Conservation (phyloP, 1,140 invertebrate species). For the Drosophila busckii region DNA sequence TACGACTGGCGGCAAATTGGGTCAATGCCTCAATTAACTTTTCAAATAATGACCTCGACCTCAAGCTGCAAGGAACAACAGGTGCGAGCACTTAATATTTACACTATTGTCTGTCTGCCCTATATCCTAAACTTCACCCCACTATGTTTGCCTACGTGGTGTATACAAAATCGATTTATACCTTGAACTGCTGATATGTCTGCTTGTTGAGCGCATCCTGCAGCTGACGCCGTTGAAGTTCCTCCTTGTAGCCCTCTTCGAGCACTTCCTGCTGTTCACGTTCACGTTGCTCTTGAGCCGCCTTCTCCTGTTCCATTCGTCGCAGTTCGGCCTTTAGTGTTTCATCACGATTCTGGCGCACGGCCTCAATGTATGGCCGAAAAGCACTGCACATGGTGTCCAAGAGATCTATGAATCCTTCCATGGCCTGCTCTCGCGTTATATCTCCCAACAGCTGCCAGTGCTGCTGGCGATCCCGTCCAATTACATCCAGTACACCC, state of each 20-base stretch:
- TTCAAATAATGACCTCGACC: no score
- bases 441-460: slow-evolving; percentile 96
- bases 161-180: slow-evolving; percentile 46
- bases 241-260: slow-evolving; percentile 82
- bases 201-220: slow-evolving; percentile 98
- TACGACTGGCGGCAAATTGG: slow-evolving; percentile 25
- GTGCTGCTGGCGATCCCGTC: slow-evolving; percentile 92
- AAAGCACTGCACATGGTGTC: slow-evolving; percentile 93
- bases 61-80: slow-evolving; percentile 87
- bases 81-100: slow-evolving; percentile 35
- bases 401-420: slow-evolving; percentile 92
- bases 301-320: slow-evolving; percentile 80
- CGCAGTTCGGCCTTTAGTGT: slow-evolving; percentile 79
- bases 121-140: no score
- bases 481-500: slow-evolving; percentile 97
- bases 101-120: no score
- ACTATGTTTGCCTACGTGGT: not conserved
- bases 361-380: slow-evolving; percentile 93
- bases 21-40: slow-evolving; percentile 41
- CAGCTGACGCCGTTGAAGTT: slow-evolving; percentile 88
- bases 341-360: slow-evolving; percentile 91
- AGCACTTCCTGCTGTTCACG: slow-evolving; percentile 81
- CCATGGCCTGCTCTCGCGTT: slow-evolving; percentile 91
- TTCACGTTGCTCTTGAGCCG: slow-evolving; percentile 78
- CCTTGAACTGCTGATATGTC: slow-evolving; percentile 94